A percentile compares a stretch with the other conserved stretches of the same genome.
phyloP scores from a whole-genome alignment of 2,797 vertebrate genomes.

The Clarias fuscus region DNA sequence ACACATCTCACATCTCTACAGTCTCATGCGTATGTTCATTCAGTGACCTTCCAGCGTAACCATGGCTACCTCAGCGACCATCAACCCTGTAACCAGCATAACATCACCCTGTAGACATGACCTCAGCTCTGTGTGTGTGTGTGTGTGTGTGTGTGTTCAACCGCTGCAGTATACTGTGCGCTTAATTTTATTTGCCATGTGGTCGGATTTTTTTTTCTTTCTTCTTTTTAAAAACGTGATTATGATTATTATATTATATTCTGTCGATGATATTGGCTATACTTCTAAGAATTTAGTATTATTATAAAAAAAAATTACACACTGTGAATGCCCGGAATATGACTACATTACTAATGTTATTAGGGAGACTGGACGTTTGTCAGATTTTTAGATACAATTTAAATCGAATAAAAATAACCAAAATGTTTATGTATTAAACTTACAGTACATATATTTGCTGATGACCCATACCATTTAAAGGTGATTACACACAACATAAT shows the following conservation, averaged over 20 bases:
- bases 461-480: too few relatives aligned
- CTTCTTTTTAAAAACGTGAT: neutral
- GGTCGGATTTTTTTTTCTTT: neutral
- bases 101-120: conserved; percentile 9
- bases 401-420: too few relatives aligned
- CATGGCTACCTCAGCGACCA: conserved; percentile 35
- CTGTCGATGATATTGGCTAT: neutral
- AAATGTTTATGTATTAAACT: too few relatives aligned
- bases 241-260: neutral
- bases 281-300: neutral
- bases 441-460: too few relatives aligned
- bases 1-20: conserved; percentile 24
- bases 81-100: conserved; percentile 51
- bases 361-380: too few relatives aligned
- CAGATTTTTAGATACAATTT: too few relatives aligned
- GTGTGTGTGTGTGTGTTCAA: neutral
- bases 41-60: conserved; percentile 45
- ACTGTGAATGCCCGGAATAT: neutral
- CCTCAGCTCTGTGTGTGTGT: conserved; percentile 3
- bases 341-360: neutral
- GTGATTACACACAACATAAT: too few relatives aligned
- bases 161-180: neutral
- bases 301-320: neutral
- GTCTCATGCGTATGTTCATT: neutral
- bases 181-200: neutral